phyloP scores from a whole-genome alignment of 2,113 vertebrate genomes.

The Pomatorhinus ruficollis region DNA sequence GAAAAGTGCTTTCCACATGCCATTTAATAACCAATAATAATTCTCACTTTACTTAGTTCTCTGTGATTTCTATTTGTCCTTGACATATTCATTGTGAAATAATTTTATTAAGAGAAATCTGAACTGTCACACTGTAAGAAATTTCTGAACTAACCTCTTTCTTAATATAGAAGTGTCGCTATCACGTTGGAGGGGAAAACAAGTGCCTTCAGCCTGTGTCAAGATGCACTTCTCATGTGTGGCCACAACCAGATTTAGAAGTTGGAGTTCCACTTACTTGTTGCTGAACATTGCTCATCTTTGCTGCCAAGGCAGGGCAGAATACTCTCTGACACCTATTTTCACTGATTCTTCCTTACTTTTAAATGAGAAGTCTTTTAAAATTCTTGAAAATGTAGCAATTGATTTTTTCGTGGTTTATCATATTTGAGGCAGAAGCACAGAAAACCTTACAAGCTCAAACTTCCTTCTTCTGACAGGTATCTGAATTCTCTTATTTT shows the following conservation, averaged over 20 bases:
- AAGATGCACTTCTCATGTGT: background rate
- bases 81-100: background rate
- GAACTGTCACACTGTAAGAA: background rate
- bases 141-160: background rate
- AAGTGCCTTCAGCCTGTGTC: background rate
- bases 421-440: background rate
- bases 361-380: background rate
- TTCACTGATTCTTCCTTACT: background rate
- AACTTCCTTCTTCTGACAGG: accelerated
- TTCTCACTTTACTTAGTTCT: background rate
- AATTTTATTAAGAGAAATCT: background rate
- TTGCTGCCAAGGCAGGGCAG: background rate
- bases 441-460: background rate
- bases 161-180: background rate
- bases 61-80: background rate
- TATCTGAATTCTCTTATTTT: background rate
- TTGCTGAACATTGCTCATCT: background rate
- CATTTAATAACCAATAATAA: background rate
- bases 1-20: background rate
- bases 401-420: background rate
- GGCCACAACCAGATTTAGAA: background rate
- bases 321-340: background rate
- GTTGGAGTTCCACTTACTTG: background rate
- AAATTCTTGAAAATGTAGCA: background rate
- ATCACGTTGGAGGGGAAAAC: background rate